Base-by-base conservation (phyloP, 2,113 vertebrate genomes). In the Sinosuthora webbiana region DNA sequence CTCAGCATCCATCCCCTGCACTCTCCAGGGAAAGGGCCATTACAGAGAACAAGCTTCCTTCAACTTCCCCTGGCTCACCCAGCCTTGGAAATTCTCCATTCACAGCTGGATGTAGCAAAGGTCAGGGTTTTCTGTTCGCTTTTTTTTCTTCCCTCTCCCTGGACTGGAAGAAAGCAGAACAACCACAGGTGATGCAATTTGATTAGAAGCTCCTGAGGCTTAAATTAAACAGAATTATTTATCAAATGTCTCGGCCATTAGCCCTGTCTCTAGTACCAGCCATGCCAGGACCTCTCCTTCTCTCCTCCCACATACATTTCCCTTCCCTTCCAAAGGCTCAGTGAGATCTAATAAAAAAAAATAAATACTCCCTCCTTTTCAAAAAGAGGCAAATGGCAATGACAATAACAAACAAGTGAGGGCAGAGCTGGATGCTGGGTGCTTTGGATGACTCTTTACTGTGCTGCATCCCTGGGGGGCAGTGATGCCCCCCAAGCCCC, bases 141-240 rank as follows among this genome's bases (percentile, higher is more conserved):
- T 77, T 95, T 85, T 87, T 76, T 68, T 4, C 31, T 84, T 90
- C 22, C 44, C 30, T 60, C 64, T 87, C 37, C 52, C 33, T 22
- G n/a, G 76, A 47, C 73, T 83, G 64, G 47, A 93, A 91, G 33
- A 93, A 96, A 95, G 84, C 39, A 77, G 59, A 63, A 65, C 78
- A 94, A 88, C 88, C 88, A 76, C 90, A 95, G 94, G 95, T 96
- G 95, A 96, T 87, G 73, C 64, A 89, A 84, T 94, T 94, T 13
- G 27, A 90, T 96, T 92, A 89, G 80, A 82, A 95, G 23, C 45
- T 95, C 83, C 83, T 2, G 10, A 89, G 83, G 88, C 28, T 96
- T 78, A 95, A 94, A 96, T 93, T 68, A 92, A 94, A 87, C 68
- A 75, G 90, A 95, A 96, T 96, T 92, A 88, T 94, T 96, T 94